A percentile compares a stretch with the other conserved stretches of the same genome.
phyloP scores from a whole-genome alignment of 1,140 invertebrate species.

The Phocides pigmalion region DNA sequence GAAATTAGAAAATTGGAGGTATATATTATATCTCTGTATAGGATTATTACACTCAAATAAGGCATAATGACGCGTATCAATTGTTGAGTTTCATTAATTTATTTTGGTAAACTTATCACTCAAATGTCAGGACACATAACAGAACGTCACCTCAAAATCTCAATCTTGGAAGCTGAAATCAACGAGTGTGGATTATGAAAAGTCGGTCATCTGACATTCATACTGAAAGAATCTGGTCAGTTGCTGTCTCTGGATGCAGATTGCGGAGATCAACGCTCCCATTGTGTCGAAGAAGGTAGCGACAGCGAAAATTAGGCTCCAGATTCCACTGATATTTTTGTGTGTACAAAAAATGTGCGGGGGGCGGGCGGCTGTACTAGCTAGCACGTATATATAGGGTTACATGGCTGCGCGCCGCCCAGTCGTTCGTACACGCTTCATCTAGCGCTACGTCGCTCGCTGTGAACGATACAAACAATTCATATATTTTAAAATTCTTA shows the following conservation, averaged over 20 bases:
- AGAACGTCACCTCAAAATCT: conserved; percentile 14
- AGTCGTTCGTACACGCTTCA: conserved; percentile 57
- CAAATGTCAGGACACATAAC: background rate
- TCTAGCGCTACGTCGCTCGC: conserved; percentile 40
- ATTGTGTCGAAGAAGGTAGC: conserved; percentile 75
- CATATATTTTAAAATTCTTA: conserved; percentile 9
- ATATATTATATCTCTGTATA: no score
- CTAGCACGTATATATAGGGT: conserved; percentile 71
- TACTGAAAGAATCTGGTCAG: conserved; percentile 68
- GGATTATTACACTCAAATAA: no score
- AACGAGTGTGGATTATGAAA: conserved; percentile 38
- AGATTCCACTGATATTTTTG: conserved; percentile 79
- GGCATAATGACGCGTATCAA: no score
- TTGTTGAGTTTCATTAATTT: background rate
- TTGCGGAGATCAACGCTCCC: conserved; percentile 75
- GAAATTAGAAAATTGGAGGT: no score
- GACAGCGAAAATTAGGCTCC: conserved; percentile 78
- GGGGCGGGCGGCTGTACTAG: conserved; percentile 59
- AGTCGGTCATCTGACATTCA: conserved; percentile 50
- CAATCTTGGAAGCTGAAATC: conserved; percentile 39
- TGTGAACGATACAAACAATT: conserved; percentile 31
- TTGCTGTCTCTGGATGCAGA: conserved; percentile 60
- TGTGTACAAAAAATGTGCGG: conserved; percentile 61
- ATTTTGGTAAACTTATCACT: background rate
- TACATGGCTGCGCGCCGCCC: conserved; percentile 59